Evolutionary conservation across 2,113 vertebrate species (phyloP).

Genomic region (Apaloderma vittatum): DNA sequence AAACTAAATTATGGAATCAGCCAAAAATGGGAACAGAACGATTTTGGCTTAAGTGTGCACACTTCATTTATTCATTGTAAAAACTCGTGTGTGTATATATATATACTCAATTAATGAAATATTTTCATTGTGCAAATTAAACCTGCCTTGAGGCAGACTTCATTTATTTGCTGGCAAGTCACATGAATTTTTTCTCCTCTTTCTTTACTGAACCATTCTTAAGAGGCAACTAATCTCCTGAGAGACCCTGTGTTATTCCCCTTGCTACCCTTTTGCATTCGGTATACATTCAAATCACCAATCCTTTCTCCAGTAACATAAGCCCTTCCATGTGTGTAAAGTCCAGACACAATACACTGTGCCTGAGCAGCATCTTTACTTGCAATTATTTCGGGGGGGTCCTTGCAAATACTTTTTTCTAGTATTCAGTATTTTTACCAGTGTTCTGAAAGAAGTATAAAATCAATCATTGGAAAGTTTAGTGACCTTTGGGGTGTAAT

Average conservation of each 20-base stretch:
- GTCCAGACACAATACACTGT: not conserved
- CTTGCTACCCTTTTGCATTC: not conserved
- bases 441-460: not conserved
- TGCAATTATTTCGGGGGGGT: not conserved
- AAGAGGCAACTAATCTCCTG: not conserved
- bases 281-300: not conserved
- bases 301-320: not conserved
- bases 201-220: conserved; percentile 26
- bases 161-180: conserved; percentile 46
- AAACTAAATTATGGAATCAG: conserved; percentile 18
- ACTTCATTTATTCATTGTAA: conserved; percentile 18
- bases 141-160: conserved; percentile 4
- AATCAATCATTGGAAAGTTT: not conserved
- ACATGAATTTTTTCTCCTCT: conserved; percentile 22
- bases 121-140: conserved; percentile 55
- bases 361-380: not conserved
- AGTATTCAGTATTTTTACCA: not conserved
- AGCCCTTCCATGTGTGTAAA: not conserved
- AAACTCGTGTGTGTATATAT: not conserved
- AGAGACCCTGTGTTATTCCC: not conserved
- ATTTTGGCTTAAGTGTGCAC: not conserved
- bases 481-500: not conserved
- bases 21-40: not conserved
- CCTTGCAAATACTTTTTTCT: not conserved
- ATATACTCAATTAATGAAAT: conserved; percentile 18